Conservation (phyloP, 2,113 vertebrate species). For the Sander vitreus region DNA sequence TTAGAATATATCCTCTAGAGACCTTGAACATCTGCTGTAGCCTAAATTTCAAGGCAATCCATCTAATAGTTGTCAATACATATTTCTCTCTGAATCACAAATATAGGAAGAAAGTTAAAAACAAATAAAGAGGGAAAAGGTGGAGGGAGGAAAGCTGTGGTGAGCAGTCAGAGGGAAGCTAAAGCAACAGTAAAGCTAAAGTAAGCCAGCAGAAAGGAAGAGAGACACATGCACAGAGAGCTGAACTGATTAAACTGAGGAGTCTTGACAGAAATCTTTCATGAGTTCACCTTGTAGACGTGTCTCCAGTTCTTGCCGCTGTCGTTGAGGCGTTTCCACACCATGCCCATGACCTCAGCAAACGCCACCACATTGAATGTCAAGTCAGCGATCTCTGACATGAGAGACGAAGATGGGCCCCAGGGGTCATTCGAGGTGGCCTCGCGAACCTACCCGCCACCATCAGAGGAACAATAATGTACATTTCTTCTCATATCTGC, state of each 20-base stretch:
- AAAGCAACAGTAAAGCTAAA: not conserved
- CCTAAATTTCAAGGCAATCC: not conserved
- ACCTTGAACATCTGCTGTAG: not conserved
- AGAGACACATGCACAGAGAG: not conserved
- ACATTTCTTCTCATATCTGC: not conserved
- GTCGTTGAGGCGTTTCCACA: conserved; percentile 96
- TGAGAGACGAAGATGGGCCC: conserved; percentile 95
- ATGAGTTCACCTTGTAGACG: conserved; percentile 89
- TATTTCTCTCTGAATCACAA: not conserved
- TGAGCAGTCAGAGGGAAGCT: not conserved
- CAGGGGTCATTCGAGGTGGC: conserved; percentile 98
- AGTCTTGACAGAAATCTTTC: not conserved
- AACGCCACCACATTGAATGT: conserved; percentile 97
- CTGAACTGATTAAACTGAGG: too few relatives aligned
- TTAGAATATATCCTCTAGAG: not conserved
- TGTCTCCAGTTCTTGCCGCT: conserved; percentile 98
- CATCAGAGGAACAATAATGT: not conserved
- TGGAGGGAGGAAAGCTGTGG: not conserved
- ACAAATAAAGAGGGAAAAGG: not conserved
- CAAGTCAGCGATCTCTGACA: conserved; percentile 96
- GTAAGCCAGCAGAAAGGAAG: not conserved
- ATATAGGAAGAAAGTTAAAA: not conserved
- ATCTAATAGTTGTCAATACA: not conserved
- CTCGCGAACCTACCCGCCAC: conserved; percentile 84
- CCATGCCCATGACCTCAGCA: conserved; percentile 97